Evolutionary conservation across 2,888 invertebrate genomes (phyloP).

Genomic region (Eupithecia dodoneata): DNA sequence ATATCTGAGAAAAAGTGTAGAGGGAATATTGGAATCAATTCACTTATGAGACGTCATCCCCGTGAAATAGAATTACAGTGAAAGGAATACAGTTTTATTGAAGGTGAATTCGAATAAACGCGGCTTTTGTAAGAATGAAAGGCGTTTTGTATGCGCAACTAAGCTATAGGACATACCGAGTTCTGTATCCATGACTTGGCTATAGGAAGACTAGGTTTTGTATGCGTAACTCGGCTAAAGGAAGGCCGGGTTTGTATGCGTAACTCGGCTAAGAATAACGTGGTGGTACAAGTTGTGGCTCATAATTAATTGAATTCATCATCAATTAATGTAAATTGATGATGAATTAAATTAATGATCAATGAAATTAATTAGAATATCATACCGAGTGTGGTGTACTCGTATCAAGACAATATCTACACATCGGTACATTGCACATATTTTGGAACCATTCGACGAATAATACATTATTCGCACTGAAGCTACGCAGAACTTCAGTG

Average conservation of each 20-base stretch:
- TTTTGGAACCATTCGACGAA: neutral
- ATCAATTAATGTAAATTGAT: neutral
- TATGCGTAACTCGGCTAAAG: too few relatives aligned
- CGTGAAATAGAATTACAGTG: constrained; percentile 60
- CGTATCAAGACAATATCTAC: neutral
- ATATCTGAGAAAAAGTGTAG: constrained; percentile 74
- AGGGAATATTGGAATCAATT: constrained; percentile 77
- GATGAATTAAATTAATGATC: neutral
- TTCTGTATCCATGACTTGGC: too few relatives aligned
- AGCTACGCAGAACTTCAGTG: neutral
- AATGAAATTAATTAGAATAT: neutral
- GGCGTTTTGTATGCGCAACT: constrained; percentile 9
- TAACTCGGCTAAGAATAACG: too few relatives aligned
- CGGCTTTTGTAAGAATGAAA: constrained; percentile 19
- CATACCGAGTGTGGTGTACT: neutral
- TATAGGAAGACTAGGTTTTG: too few relatives aligned
- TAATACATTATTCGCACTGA: neutral
- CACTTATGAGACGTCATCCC: constrained; percentile 65
- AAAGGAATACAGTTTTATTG: constrained; percentile 42
- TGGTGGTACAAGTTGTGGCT: neutral
- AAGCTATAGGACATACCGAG: neutral
- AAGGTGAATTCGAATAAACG: constrained; percentile 32
- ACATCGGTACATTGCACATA: neutral
- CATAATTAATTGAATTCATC: too few relatives aligned
- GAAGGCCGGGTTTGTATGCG: too few relatives aligned